phyloP scores from a whole-genome alignment of 35 echinoderm and acorn worm genomes.

The Acanthaster planci region DNA sequence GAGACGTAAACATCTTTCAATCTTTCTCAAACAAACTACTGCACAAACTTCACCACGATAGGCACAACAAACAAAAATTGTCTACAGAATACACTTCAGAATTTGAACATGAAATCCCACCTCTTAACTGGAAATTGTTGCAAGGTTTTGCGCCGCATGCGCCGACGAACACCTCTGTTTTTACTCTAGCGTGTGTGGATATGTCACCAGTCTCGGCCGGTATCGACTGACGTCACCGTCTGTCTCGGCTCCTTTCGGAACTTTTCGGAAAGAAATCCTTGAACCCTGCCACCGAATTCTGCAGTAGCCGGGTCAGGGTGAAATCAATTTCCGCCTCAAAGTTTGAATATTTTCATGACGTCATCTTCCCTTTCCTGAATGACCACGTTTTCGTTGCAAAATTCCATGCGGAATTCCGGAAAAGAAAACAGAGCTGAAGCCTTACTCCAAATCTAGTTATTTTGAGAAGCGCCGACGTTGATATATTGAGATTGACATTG shows the following conservation, averaged over 20 bases:
- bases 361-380: background rate
- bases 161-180: background rate
- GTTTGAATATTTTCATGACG: slow-evolving; percentile 11
- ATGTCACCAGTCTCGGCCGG: slow-evolving; percentile 19
- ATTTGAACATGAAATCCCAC: background rate
- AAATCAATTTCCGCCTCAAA: background rate
- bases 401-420: background rate
- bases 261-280: slow-evolving; percentile 6
- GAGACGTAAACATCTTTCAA: background rate
- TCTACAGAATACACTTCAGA: background rate
- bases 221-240: slow-evolving; percentile 24
- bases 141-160: too few relatives aligned
- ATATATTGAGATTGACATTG: background rate
- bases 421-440: too few relatives aligned
- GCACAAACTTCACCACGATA: too few relatives aligned
- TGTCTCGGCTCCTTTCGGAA: slow-evolving; percentile 15
- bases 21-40: background rate
- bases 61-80: too few relatives aligned
- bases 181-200: slow-evolving; percentile 17
- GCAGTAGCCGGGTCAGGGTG: background rate
- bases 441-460: background rate
- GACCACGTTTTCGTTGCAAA: background rate
- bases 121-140: background rate
- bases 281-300: background rate
- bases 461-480: background rate